Percentiles rank a stretch among this genome's conserved stretches.
Conservation (phyloP, 2,797 vertebrate species). For the Hybognathus amarus region DNA sequence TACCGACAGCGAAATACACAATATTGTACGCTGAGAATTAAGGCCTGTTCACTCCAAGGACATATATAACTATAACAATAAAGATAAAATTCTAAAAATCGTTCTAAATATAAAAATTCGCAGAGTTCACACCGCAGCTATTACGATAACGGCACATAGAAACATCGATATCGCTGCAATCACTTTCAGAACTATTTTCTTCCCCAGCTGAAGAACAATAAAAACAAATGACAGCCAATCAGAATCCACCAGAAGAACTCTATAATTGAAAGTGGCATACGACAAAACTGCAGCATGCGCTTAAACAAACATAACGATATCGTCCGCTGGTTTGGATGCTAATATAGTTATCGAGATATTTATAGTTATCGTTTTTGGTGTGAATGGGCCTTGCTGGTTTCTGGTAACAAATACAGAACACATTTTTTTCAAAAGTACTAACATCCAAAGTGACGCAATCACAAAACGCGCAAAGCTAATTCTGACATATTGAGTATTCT, state of each 20-base stretch:
- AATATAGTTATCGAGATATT: not conserved
- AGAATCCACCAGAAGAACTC: not conserved
- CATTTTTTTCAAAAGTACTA: not conserved
- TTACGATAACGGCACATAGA: not conserved
- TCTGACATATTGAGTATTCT: slow-evolving; percentile 26
- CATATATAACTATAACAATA: not conserved
- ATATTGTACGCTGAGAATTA: not conserved
- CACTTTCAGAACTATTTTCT: not conserved
- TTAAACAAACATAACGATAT: not conserved
- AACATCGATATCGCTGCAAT: not conserved
- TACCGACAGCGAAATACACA: slow-evolving; percentile 21
- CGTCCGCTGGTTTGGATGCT: not conserved
- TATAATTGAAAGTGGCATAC: not conserved
- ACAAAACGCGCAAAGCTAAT: slow-evolving; percentile 8
- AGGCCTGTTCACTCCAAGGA: not conserved
- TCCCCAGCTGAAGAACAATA: not conserved
- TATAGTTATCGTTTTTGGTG: not conserved
- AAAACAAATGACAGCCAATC: not conserved
- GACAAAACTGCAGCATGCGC: not conserved
- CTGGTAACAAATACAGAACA: slow-evolving; percentile 10
- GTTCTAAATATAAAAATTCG: too few species aligned
- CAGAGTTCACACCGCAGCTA: not conserved
- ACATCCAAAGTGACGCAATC: slow-evolving; percentile 13
- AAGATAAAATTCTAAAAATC: not conserved
- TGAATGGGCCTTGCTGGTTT: not conserved